Percentiles rank a stretch among this genome's conserved stretches.
phyloP scores from a whole-genome alignment of 2,888 invertebrate genomes.

The Leptopilina myrica region DNA sequence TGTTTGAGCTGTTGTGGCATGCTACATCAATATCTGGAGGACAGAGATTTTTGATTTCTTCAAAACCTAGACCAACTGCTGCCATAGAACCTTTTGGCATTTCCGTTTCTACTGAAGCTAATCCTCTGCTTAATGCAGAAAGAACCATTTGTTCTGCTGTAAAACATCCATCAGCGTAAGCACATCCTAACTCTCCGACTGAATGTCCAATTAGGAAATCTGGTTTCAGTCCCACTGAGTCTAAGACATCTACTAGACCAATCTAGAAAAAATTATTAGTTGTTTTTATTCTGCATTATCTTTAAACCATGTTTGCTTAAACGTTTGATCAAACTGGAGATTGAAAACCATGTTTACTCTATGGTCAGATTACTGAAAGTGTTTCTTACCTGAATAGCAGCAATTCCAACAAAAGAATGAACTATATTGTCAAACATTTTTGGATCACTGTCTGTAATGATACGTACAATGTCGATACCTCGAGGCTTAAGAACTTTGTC shows the following conservation, averaged over 20 bases:
- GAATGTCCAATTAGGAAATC: conserved; percentile 92
- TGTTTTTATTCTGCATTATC: not conserved
- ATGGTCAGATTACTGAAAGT: no score
- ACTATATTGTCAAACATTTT: conserved; percentile 83
- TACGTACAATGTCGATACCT: conserved; percentile 82
- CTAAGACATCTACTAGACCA: conserved; percentile 82
- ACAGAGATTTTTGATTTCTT: conserved; percentile 81
- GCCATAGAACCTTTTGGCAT: conserved; percentile 90
- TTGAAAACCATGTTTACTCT: no score
- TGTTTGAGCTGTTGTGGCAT: conserved; percentile 91
- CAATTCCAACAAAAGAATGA: conserved; percentile 86
- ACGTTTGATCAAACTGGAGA: no score
- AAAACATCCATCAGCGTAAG: conserved; percentile 95
- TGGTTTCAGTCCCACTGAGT: conserved; percentile 80
- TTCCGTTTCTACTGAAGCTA: conserved; percentile 66
- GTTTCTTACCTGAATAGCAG: conserved; percentile 80
- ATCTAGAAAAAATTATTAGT: conserved; percentile 73
- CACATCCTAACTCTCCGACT: conserved; percentile 96
- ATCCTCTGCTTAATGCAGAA: conserved; percentile 67
- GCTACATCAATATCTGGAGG: conserved; percentile 89
- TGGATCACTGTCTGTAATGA: conserved; percentile 81
- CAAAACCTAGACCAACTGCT: conserved; percentile 85
- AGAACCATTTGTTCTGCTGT: conserved; percentile 78
- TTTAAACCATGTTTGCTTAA: no score
- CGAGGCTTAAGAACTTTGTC: conserved; percentile 81